Base-by-base conservation (phyloP, 2,113 vertebrate species). In the Paratilapia polleni region DNA sequence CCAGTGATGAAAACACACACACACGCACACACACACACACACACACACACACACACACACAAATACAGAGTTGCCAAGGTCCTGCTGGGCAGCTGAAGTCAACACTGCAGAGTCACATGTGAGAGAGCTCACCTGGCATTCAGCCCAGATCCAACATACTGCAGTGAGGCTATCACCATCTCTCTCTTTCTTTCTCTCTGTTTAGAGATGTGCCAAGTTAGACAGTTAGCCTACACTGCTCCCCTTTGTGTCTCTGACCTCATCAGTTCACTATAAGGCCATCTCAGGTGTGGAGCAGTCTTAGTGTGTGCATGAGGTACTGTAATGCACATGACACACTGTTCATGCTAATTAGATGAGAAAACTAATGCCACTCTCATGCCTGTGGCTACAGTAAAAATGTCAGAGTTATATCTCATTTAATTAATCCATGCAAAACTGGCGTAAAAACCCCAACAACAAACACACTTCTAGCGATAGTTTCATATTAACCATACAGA, bases 91-190 rank as follows among this genome's bases (percentile, higher is more conserved):
- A 83, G 86, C 86, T 87, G 84, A 92, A 91, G 91, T 94, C 91
- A 91, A 92, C 92, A 84, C 87, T 82, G 92, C 87, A 70, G 89
- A 88, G 89, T 91, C 90, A 90, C 90, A 92, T 92, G 88, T 88
- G 89, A 91, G 90, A 83, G 84, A 88, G 85, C 92, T 88, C 90
- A 90, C 62, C 88, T 95, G 94, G 94, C 91, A 3, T 38, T 9
- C 57, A 80, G 93, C 95, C 94, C 93, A 92, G 91, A 85, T 80
- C 86, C 80, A 81, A 92, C 85, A 90, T 62, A 81, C 89, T 70
- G 91, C 90, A 89, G 87, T 26, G 79, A 87, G 77, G 59, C 80
- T 57, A 80, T 82, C 85, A 43, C 81, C 78, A 61, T 84, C 82
- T 59, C 83, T 70, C 85, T 34, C 74, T 26, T 59, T 24, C 66